Conservation (phyloP, 2,797 vertebrate genomes). For the Nothura maculosa region DNA sequence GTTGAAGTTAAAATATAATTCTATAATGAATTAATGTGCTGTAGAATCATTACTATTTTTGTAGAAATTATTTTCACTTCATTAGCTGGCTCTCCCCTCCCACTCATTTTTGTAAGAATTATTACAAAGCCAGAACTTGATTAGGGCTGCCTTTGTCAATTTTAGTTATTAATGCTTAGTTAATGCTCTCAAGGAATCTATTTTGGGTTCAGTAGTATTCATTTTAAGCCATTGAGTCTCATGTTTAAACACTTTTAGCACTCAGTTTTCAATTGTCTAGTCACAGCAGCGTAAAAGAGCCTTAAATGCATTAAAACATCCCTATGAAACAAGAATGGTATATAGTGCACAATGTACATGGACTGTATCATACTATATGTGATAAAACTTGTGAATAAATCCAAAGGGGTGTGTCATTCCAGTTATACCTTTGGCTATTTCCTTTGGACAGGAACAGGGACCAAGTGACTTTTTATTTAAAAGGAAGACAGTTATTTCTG, state of each 20-base stretch:
- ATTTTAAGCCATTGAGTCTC: conserved; percentile 65
- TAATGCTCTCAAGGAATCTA: conserved; percentile 74
- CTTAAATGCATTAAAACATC: conserved; percentile 64
- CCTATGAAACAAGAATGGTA: conserved; percentile 57
- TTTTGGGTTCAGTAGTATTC: conserved; percentile 73
- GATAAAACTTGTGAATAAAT: background rate
- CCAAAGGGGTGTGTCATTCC: conserved; percentile 27
- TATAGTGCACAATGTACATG: conserved; percentile 29
- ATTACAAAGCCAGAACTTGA: conserved; percentile 66
- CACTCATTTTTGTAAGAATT: conserved; percentile 56
- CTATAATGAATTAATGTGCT: conserved; percentile 39
- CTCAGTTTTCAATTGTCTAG: conserved; percentile 73
- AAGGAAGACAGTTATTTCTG: background rate
- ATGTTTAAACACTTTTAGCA: conserved; percentile 77
- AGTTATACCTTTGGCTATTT: background rate
- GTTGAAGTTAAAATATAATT: conserved; percentile 26
- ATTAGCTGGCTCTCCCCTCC: conserved; percentile 60
- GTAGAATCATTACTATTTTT: conserved; percentile 65
- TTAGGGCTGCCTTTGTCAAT: conserved; percentile 74
- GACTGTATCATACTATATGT: background rate
- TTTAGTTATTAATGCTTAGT: conserved; percentile 77
- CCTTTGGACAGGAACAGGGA: background rate
- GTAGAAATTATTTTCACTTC: conserved; percentile 54
- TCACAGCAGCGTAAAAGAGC: conserved; percentile 48
- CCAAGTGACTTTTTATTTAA: background rate